Conservation (phyloP, 2,113 vertebrate genomes). For the Vimba vimba region DNA sequence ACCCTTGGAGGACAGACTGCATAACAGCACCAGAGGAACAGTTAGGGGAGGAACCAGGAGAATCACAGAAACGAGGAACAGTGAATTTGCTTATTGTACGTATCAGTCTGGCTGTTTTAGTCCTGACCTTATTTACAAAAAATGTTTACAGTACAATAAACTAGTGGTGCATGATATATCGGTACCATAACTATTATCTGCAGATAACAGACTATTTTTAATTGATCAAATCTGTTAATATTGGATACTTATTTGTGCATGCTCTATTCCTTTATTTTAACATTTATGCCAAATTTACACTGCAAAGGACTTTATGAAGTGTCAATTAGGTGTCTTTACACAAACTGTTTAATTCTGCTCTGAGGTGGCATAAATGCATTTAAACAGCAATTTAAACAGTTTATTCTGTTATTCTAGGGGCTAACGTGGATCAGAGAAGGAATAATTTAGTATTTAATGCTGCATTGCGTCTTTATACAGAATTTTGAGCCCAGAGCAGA, state of each 20-base stretch:
- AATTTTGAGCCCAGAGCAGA: neutral
- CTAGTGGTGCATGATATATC: neutral
- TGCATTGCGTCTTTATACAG: neutral
- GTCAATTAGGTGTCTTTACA: neutral
- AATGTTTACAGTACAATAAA: neutral
- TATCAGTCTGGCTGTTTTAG: neutral
- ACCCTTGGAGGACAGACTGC: slow-evolving; percentile 65
- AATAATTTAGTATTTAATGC: neutral
- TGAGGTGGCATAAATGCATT: neutral
- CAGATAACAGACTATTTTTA: neutral
- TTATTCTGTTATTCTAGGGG: neutral
- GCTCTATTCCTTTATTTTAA: neutral
- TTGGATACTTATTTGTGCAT: neutral
- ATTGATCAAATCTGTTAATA: neutral
- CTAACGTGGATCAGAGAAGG: neutral
- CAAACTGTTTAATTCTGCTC: neutral
- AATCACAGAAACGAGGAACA: slow-evolving; percentile 63
- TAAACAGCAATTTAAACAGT: neutral
- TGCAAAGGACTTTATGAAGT: neutral
- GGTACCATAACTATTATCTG: neutral
- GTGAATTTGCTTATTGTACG: slow-evolving; percentile 71
- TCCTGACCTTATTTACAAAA: neutral
- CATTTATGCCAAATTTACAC: neutral
- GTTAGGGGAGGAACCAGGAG: slow-evolving; percentile 64
- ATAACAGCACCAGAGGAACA: slow-evolving; percentile 62